Percentiles rank a stretch among this genome's conserved stretches.
Conservation (phyloP, 2,888 invertebrate genomes). For the Nasonovia ribisnigri region DNA sequence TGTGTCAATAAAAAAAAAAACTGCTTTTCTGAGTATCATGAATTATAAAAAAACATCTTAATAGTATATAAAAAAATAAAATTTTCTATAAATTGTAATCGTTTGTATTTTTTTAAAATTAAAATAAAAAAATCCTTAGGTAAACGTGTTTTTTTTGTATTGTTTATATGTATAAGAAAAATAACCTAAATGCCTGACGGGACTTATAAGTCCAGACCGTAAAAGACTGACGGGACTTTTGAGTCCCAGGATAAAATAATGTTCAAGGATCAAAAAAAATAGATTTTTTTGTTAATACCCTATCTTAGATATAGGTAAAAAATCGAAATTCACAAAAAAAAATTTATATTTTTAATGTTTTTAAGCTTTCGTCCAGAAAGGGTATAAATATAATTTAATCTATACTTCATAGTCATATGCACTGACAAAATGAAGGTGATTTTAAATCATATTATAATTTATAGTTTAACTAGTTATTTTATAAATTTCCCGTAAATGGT, state of each 20-base stretch:
- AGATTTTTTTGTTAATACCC: neutral
- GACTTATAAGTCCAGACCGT: slow-evolving; percentile 15
- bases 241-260: slow-evolving; percentile 20
- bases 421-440: too few relatives aligned
- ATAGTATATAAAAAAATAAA: neutral
- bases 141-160: neutral
- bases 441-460: too few relatives aligned
- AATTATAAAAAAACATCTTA: neutral
- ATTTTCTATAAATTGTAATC: neutral
- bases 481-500: too few relatives aligned
- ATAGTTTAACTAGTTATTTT: too few relatives aligned
- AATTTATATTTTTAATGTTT: neutral
- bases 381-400: too few relatives aligned
- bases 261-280: neutral
- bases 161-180: slow-evolving; percentile 6
- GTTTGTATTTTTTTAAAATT: neutral
- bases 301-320: neutral
- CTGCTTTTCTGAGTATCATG: neutral
- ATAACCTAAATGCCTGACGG: neutral
- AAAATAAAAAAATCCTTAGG: neutral
- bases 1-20: neutral
- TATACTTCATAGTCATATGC: too few relatives aligned
- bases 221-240: neutral
- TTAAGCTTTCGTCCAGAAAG: neutral
- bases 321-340: neutral